Conservation (phyloP, 2,113 vertebrate genomes). For the Perca flavescens region DNA sequence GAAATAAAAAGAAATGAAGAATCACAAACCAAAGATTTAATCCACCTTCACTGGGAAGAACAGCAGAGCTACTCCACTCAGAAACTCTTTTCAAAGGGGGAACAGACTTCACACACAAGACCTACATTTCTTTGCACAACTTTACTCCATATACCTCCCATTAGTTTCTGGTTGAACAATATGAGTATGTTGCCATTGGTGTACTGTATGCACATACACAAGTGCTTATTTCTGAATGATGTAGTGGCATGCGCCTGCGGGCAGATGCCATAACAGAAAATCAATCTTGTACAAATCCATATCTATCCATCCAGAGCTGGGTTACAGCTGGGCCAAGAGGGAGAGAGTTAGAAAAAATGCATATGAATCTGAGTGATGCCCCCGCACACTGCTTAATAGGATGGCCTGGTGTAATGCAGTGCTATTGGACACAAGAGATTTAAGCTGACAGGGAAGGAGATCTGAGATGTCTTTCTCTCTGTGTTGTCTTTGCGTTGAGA, state of each 20-base stretch:
- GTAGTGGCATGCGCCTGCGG: background rate
- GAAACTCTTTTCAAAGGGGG: background rate
- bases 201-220: slow-evolving; percentile 6
- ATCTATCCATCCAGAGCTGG: slow-evolving; percentile 33
- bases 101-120: slow-evolving; percentile 3
- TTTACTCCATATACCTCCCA: background rate
- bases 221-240: background rate
- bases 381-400: background rate
- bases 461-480: slow-evolving; percentile 23
- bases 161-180: background rate
- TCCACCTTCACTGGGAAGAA: background rate
- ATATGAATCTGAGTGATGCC: slow-evolving; percentile 22
- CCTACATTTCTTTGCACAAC: slow-evolving; percentile 4
- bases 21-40: background rate
- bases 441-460: slow-evolving; percentile 8
- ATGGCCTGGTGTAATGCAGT: slow-evolving; percentile 16
- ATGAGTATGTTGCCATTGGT: background rate
- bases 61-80: background rate
- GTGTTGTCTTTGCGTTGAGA: slow-evolving; percentile 18
- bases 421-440: slow-evolving; percentile 20
- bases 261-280: slow-evolving; percentile 34
- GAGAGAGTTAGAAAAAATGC: slow-evolving; percentile 6
- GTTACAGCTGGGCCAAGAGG: slow-evolving; percentile 15
- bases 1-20: background rate
- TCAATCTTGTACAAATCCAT: slow-evolving; percentile 65